Evolutionary conservation across 2,888 invertebrate genomes (phyloP), one percentile per base, ranked within the genome.

Genomic region (Seira ritae): DNA sequence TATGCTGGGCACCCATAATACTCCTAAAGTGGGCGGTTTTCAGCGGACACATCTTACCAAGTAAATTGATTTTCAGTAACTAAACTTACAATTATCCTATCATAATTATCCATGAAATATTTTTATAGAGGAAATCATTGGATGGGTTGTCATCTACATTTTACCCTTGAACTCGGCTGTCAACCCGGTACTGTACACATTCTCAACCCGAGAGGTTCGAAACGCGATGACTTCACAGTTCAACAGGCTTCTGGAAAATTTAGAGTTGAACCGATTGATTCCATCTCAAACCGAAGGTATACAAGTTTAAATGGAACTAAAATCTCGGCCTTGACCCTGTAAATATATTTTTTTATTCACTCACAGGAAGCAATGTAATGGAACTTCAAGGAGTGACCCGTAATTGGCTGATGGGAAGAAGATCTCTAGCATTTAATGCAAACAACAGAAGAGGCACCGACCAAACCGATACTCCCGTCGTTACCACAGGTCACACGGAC

Each of bases 1-100:
- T 93, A 75, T 95, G 95, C 89, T 95, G 95, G 95, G 92, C 93
- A 15, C 95, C 95, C 6, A 94, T 95, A 72, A 93, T 94, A 50
- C 89, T 92, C 24, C 91, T 94, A 80, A 95, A 95, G 90, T 91
- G 93, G 68, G 90, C 93, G 85, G 94, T 94, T 1, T 92, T 94
- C 86, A 90, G 91, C 50, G 91, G 92, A 67, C 91, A 92, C 73
- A 91, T 91, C 85, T 92, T 94, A 82, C 92, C 93, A 80, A 92
- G 94, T 94, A 90, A 91, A 90, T 89, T 73, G n/a, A 23, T 22
- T 22, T 66, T 6, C 17, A 37, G 17, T 2, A 2, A 37, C 15
- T 17, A 23, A 24, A 24, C 24, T 15, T 31, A 31, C 8, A n/a
- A n/a, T n/a, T n/a, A n/a, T n/a, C n/a, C n/a, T n/a, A n/a, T n/a